Evolutionary conservation across 2,797 vertebrate genomes (phyloP), one percentile per base, ranked within the genome.

Genomic region (Coranthus polyacanthus): DNA sequence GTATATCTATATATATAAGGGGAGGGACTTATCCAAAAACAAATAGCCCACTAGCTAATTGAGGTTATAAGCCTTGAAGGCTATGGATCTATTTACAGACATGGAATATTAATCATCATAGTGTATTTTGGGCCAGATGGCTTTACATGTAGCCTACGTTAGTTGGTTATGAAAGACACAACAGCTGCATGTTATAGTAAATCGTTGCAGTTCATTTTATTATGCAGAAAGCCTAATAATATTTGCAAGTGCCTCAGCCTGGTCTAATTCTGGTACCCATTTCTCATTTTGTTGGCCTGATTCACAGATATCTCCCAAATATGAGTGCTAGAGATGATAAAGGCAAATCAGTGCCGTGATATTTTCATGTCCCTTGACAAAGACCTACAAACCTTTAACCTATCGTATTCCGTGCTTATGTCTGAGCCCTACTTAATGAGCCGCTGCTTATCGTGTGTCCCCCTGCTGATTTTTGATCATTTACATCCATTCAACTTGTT

Each of bases 241-340:
- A 47, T 52, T 24, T 71, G 61, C 16, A 71, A 57, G 65, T 58
- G 42, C 16, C 45, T 32, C 53, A 47, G 63, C n/a, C 18, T 61
- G 67, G 3, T 53, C 60, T 42, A 15, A 21, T 61, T 68, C 47
- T 63, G 22, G 32, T 72, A 41, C 21, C 13, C 9, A 6, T 57
- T 75, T 58, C 4, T 62, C 50, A 62, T 53, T 42, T 56, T 63
- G 42, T 44, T 85, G 44, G 56, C 75, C 88, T 86, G 75, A 22
- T 72, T 83, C 22, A 77, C 53, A 57, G 12, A 29, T 58, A 61
- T 80, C 71, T 71, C 36, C 20, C 47, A 59, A 59, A 43, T 71
- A 56, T 41, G 77, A 42, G 51, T 74, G 55, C 42, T 80, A 47
- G 61, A 73, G 67, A 81, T 68, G 42, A 50, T 54, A 50, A 72